phyloP scores from a whole-genome alignment of 2,888 invertebrate species.

The Xestia rhomboidea region DNA sequence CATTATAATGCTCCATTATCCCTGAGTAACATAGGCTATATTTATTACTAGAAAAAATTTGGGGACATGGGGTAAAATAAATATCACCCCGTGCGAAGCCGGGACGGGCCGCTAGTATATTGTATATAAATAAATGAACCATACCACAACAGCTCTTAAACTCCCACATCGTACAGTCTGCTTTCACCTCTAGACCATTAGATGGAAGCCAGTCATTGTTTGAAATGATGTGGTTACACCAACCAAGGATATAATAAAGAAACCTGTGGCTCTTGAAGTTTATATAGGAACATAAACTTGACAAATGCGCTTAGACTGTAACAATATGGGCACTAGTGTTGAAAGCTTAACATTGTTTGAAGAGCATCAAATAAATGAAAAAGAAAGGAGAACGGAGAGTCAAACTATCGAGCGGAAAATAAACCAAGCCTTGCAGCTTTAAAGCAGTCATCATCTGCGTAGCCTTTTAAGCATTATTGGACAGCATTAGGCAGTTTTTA shows the following conservation, averaged over 20 bases:
- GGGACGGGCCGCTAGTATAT: no score
- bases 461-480: not conserved
- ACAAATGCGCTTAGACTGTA: conserved; percentile 2
- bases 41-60: no score
- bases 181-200: conserved; percentile 65
- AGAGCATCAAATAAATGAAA: not conserved
- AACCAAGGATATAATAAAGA: conserved; percentile 30
- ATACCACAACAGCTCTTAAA: conserved; percentile 24
- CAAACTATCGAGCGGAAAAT: not conserved
- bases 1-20: no score
- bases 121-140: conserved; percentile 16
- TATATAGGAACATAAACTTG: conserved; percentile 11
- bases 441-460: not conserved
- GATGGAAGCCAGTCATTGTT: conserved; percentile 72
- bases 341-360: not conserved
- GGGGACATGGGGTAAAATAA: no score
- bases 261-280: conserved; percentile 31
- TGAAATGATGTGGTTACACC: conserved; percentile 71
- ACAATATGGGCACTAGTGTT: not conserved
- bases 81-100: no score
- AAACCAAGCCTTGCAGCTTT: not conserved
- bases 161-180: conserved; percentile 64
- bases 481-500: not conserved
- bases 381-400: not conserved
- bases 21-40: no score